Evolutionary conservation across 2,797 vertebrate species (phyloP), one percentile per base, ranked within the genome.

Genomic region (Botia almorhae): DNA sequence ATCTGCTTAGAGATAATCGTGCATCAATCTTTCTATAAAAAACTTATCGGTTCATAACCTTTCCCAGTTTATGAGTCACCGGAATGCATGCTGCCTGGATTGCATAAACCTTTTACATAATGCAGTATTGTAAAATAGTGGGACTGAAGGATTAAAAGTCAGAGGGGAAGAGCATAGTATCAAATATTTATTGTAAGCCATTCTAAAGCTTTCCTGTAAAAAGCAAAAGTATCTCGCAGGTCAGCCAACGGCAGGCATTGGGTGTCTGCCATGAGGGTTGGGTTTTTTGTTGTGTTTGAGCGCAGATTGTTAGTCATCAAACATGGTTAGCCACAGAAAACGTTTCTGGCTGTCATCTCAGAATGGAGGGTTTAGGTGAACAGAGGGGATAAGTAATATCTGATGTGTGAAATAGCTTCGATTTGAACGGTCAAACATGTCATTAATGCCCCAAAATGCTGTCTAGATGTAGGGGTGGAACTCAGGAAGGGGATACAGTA

Each of bases 21-120:
- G 53, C 82, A 78, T 73, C 29, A 69, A 3, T 78, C 71, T 74
- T 29, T 82, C 14, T 82, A 73, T 73, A 71, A 58, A 75, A 81
- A 80, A 80, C 76, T 86, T 86, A 91, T 90, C 88, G 89, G 89
- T 90, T 89, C 87, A 85, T 81, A 85, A 84, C 86, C 72, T 88
- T 90, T 87, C 84, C 79, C 81, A 90, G 87, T 91, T 91, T 90
- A 89, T 93, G 92, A 94, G 87, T 94, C 92, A 93, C 85, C 86
- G 90, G 85, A 88, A 86, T 92, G 86, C 87, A 90, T 87, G 86
- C 85, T 89, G 89, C 90, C 91, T 88, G 85, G 88, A 90, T 94
- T 94, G 91, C 92, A 91, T 93, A 93, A 93, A 91, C 88, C 91
- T 92, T 93, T 93, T 93, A 93, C 92, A 91, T 93, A 94, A 93